A percentile compares a stretch with the other conserved stretches of the same genome.
Conservation (phyloP, 2,888 invertebrate genomes). For the Panorpa germanica region DNA sequence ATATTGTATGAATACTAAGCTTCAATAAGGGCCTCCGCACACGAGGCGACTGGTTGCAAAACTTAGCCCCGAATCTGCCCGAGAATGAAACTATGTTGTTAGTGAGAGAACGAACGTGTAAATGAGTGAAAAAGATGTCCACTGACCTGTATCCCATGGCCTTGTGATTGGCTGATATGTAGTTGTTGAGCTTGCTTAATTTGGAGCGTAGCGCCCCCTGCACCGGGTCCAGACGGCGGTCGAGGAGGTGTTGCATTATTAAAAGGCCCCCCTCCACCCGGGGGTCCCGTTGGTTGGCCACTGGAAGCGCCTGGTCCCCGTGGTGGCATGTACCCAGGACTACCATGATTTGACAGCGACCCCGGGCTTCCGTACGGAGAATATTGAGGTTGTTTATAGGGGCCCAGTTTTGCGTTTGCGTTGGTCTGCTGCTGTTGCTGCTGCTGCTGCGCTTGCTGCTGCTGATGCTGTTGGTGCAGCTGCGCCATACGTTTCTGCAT, state of each 20-base stretch:
- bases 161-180: constrained; percentile 63
- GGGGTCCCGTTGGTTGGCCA: constrained; percentile 11
- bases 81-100: too few relatives aligned
- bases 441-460: constrained; percentile 17
- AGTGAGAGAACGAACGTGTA: too few relatives aligned
- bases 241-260: constrained; percentile 10
- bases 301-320: constrained; percentile 17
- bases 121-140: constrained; percentile 4
- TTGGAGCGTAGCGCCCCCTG: constrained; percentile 34
- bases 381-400: constrained; percentile 31
- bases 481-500: constrained; percentile 19
- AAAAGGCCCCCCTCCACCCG: constrained; percentile 12
- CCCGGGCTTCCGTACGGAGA: constrained; percentile 44
- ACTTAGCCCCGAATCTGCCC: too few relatives aligned
- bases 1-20: too few relatives aligned
- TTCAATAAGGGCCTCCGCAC: too few relatives aligned
- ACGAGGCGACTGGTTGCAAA: too few relatives aligned
- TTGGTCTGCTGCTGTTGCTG: constrained; percentile 15
- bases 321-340: constrained; percentile 24
- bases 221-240: constrained; percentile 28
- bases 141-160: constrained; percentile 62
- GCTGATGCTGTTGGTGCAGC: constrained; percentile 18
- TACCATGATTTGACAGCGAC: constrained; percentile 34
- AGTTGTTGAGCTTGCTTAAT: constrained; percentile 79
- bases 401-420: too few relatives aligned